These are phyloP conservation scores for Ennomos erosarius DNA, from an alignment of 2,888 invertebrate species.

Conservation along the genomic window DNA sequence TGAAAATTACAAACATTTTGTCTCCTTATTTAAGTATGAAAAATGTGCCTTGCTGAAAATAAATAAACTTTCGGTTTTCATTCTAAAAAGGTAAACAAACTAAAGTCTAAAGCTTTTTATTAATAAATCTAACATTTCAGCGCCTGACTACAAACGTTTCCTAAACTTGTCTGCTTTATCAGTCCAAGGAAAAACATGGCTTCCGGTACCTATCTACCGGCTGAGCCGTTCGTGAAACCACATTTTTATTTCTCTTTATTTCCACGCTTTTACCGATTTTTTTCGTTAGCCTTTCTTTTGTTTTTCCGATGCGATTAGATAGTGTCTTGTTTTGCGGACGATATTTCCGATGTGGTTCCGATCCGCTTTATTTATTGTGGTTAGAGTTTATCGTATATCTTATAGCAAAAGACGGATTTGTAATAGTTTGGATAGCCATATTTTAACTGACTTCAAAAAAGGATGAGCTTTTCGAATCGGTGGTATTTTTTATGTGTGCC, in stretches of 20 bases:
- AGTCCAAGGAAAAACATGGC: slow-evolving; percentile 70
- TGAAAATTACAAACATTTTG: too few relatives aligned
- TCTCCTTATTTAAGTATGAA: too few relatives aligned
- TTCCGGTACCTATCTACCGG: slow-evolving; percentile 65
- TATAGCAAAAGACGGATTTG: too few relatives aligned
- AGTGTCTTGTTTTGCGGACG: slow-evolving; percentile 52
- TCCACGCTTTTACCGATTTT: slow-evolving; percentile 48
- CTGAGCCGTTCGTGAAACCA: slow-evolving; percentile 47
- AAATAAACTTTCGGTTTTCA: not conserved
- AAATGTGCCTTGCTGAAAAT: too few relatives aligned
- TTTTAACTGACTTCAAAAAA: too few relatives aligned
- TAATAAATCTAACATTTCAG: slow-evolving; percentile 71
- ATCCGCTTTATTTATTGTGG: slow-evolving; percentile 9
- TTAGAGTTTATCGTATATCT: not conserved
- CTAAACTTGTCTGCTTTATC: slow-evolving; percentile 78
- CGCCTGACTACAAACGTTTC: slow-evolving; percentile 62
- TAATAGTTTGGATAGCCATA: too few relatives aligned
- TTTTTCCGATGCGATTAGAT: slow-evolving; percentile 53
- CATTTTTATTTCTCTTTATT: slow-evolving; percentile 57
- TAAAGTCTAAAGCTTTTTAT: slow-evolving; percentile 51
- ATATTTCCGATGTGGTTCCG: slow-evolving; percentile 41
- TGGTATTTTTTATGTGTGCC: too few relatives aligned
- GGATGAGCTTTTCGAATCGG: too few relatives aligned
- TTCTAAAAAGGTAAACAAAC: not conserved
- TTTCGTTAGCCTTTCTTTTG: slow-evolving; percentile 44